Conservation (phyloP, 2,888 invertebrate species). For the Lepidochrysops patricia region DNA sequence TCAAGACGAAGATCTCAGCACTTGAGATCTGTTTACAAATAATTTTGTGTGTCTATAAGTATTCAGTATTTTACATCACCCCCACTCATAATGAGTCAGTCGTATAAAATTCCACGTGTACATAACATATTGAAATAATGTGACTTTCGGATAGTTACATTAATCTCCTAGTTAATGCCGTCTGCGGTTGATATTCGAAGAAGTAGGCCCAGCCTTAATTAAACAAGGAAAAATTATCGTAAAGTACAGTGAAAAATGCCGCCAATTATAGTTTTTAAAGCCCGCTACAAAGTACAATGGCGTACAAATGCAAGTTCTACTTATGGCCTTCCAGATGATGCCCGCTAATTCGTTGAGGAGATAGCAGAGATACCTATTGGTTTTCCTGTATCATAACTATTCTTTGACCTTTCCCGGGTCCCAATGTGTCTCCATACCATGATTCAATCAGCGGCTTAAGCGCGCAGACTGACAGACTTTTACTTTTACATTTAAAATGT, state of each 20-base stretch:
- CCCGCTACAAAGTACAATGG: background rate
- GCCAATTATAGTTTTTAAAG: background rate
- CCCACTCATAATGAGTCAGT: conserved; percentile 1
- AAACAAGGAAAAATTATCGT: background rate
- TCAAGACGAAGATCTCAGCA: too few relatives aligned
- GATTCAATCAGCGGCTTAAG: too few relatives aligned
- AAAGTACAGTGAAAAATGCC: background rate
- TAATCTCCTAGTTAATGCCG: conserved; percentile 3
- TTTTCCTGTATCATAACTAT: too few relatives aligned
- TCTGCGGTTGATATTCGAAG: conserved; percentile 1
- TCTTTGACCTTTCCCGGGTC: too few relatives aligned
- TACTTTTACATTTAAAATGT: too few relatives aligned
- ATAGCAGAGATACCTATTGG: too few relatives aligned
- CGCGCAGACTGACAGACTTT: too few relatives aligned
- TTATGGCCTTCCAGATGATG: too few relatives aligned
- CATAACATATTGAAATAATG: conserved; percentile 13
- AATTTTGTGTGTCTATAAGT: background rate
- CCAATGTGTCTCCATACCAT: too few relatives aligned
- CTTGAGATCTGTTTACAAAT: too few relatives aligned
- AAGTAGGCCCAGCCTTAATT: background rate
- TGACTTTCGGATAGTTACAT: conserved; percentile 7
- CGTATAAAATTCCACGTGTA: conserved; percentile 5
- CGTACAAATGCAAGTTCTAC: too few relatives aligned
- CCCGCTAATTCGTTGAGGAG: too few relatives aligned
- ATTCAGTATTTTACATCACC: background rate